Base-by-base conservation (phyloP, 2,797 vertebrate species). In the Delichon dasypus region DNA sequence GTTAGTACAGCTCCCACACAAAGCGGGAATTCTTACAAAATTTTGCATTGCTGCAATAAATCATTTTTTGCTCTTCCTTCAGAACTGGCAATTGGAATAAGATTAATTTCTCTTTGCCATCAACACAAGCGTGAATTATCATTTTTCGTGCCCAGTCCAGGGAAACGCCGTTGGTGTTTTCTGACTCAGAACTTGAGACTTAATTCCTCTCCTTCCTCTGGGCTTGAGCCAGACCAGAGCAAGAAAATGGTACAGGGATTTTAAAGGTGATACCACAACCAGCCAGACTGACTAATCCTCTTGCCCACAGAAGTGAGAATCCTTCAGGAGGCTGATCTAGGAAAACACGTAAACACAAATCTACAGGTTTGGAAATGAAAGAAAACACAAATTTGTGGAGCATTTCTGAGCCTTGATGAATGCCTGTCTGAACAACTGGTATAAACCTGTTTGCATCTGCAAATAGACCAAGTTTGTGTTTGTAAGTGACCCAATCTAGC, bases 61-160 rank as follows among this genome's bases (percentile, higher is more conserved):
- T 85, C 42, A 29, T n/a, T 25, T 38, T 73, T 78, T 36, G 10
- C 38, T 27, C 70, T 94, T 80, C 75, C 70, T 81, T 84, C 93
- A 73, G 50, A 36, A 36, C n/a, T 3, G 7, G 34, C 34, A 50
- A 15, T 1, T 32, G 50, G 50, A 54, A 22, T 60, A 81, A 58
- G 70, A 55, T 72, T 71, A 30, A 83, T 83, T 89, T 85, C 50
- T 54, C 47, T 72, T 68, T 77, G 7, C 30, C 65, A 21, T 38
- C 30, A 19, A 20, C 32, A 51, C 44, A 65, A 65, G 54, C 23
- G 62, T 10, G 16, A 90, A 71, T 68, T 80, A 5, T 32, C 58
- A 48, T 68, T 89, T 57, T 54, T 84, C 0, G 0, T 75, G 54
- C 61, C 17, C 50, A 19, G 34, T 21, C 38, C 58, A 67, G 78